Evolutionary conservation across 2,797 vertebrate species (phyloP).

Genomic region (Tiaroga cobitis): DNA sequence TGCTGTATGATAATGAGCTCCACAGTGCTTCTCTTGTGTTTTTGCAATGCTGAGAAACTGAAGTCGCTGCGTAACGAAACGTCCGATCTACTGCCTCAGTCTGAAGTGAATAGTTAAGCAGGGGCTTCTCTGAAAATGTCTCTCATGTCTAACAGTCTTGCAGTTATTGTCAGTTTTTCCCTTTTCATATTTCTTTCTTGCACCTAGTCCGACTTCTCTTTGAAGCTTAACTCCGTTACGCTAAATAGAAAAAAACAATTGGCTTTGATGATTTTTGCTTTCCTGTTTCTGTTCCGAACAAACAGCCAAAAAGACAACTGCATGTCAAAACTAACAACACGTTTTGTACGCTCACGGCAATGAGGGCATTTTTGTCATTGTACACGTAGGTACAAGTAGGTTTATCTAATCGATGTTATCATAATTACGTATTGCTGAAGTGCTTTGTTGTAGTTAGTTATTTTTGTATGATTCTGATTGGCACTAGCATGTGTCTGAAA

Average conservation of each 20-base stretch:
- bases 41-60: slow-evolving; percentile 31
- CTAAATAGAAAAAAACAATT: slow-evolving; percentile 44
- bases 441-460: slow-evolving; percentile 42
- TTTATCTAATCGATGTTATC: slow-evolving; percentile 33
- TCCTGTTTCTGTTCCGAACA: slow-evolving; percentile 14
- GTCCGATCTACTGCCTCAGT: slow-evolving; percentile 22
- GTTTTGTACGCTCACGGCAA: slow-evolving; percentile 7
- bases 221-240: slow-evolving; percentile 41
- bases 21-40: slow-evolving; percentile 12
- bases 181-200: slow-evolving; percentile 5
- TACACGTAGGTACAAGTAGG: background rate
- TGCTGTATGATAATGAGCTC: slow-evolving; percentile 34
- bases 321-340: slow-evolving; percentile 10
- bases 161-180: slow-evolving; percentile 33
- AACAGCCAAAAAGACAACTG: background rate
- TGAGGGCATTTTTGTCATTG: slow-evolving; percentile 32
- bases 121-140: slow-evolving; percentile 24
- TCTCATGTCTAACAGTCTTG: slow-evolving; percentile 40
- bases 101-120: slow-evolving; percentile 44
- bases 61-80: background rate
- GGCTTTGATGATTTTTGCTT: slow-evolving; percentile 49
- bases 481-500: slow-evolving; percentile 36
- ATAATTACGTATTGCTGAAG: slow-evolving; percentile 51
- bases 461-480: slow-evolving; percentile 54
- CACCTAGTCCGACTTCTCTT: slow-evolving; percentile 34